Conservation (phyloP, 2,113 vertebrate species). For the Hippotragus niger region DNA sequence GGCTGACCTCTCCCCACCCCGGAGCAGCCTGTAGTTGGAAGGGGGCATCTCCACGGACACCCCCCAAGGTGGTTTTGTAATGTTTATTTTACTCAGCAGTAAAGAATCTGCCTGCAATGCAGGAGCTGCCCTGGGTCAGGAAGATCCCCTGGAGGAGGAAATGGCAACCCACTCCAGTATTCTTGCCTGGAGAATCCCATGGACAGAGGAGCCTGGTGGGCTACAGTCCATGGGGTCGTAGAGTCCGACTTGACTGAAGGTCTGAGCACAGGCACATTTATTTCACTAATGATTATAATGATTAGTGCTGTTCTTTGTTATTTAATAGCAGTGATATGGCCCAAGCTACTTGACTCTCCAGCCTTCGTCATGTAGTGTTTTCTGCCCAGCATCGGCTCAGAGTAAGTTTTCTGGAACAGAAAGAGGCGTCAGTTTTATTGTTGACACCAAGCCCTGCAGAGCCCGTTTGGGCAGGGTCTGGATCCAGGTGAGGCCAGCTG, state of each 20-base stretch:
- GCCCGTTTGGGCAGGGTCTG: background rate
- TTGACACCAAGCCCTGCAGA: background rate
- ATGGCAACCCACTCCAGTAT: background rate
- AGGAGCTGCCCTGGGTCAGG: background rate
- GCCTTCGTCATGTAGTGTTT: background rate
- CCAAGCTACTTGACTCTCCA: background rate
- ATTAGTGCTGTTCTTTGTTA: accelerated
- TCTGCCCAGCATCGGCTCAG: background rate
- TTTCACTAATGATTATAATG: background rate
- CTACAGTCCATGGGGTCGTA: background rate
- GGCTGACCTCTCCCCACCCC: background rate
- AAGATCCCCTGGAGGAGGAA: background rate
- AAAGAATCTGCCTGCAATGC: background rate
- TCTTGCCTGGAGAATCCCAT: background rate
- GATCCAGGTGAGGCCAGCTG: background rate
- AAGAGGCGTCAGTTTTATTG: background rate
- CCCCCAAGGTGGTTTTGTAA: background rate
- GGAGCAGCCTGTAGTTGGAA: background rate
- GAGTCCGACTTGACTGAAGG: background rate
- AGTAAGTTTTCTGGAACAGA: background rate
- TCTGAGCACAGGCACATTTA: background rate
- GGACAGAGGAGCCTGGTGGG: background rate
- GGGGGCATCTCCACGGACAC: background rate
- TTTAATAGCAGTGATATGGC: accelerated
- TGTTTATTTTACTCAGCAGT: background rate